phyloP scores from a whole-genome alignment of 2,888 invertebrate species.

The Macaria notata region DNA sequence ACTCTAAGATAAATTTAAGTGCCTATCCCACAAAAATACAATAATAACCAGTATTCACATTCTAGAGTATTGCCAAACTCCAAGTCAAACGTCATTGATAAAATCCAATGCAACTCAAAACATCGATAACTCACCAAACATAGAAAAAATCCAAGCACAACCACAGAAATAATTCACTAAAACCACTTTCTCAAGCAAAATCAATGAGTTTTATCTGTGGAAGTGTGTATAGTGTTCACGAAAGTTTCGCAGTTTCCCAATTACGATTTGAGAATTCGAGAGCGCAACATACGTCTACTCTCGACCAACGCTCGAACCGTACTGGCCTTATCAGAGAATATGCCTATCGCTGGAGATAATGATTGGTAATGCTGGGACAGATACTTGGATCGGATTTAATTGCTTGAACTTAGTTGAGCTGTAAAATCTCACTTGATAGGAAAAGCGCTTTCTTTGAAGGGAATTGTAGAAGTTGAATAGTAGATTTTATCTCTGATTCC shows the following conservation, averaged over 20 bases:
- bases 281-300: constrained; percentile 8
- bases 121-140: constrained; percentile 8
- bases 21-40: too few species aligned
- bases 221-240: background rate
- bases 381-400: constrained; percentile 29
- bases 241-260: constrained; percentile 14
- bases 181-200: constrained; percentile 7
- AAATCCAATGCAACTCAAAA: background rate
- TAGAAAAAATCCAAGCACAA: constrained; percentile 4
- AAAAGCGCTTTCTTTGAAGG: too few species aligned
- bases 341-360: constrained; percentile 10
- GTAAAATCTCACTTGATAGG: background rate
- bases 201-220: background rate
- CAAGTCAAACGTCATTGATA: too few species aligned
- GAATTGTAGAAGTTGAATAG: too few species aligned
- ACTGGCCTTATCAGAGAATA: constrained; percentile 19
- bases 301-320: constrained; percentile 1
- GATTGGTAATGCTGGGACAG: constrained; percentile 16
- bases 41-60: too few species aligned
- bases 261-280: constrained; percentile 1
- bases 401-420: constrained; percentile 14
- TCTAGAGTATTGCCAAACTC: too few species aligned
- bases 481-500: too few species aligned
- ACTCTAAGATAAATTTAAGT: too few species aligned
- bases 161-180: constrained; percentile 4